phyloP scores from a whole-genome alignment of 2,797 vertebrate genomes.

The Echeneis naucrates region DNA sequence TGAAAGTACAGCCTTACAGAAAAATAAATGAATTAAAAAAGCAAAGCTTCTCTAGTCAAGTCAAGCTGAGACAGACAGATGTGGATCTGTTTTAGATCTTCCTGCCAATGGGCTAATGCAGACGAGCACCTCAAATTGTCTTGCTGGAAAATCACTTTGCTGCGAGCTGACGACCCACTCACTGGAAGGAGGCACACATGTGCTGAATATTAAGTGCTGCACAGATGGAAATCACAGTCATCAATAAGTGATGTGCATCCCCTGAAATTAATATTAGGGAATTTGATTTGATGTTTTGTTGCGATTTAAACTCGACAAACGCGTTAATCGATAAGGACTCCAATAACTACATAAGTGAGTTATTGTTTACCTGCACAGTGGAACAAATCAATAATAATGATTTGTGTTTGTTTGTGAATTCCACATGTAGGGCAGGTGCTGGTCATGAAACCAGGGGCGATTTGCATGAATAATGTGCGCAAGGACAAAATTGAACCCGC shows the following conservation, averaged over 20 bases:
- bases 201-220: slow-evolving; percentile 73
- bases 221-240: slow-evolving; percentile 29
- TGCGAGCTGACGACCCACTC: slow-evolving; percentile 49
- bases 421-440: neutral
- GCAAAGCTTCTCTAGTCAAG: slow-evolving; percentile 11
- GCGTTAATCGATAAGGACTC: neutral
- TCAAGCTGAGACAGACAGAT: slow-evolving; percentile 39
- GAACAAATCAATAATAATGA: slow-evolving; percentile 8
- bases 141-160: slow-evolving; percentile 61
- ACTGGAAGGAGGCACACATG: slow-evolving; percentile 55
- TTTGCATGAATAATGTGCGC: neutral
- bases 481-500: neutral
- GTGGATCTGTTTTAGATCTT: slow-evolving; percentile 27
- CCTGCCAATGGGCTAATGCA: slow-evolving; percentile 54
- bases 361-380: slow-evolving; percentile 19
- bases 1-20: neutral
- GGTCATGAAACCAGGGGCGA: neutral
- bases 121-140: slow-evolving; percentile 40
- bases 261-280: slow-evolving; percentile 24
- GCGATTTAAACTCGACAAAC: slow-evolving; percentile 2
- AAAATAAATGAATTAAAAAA: slow-evolving; percentile 18
- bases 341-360: neutral
- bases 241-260: slow-evolving; percentile 5
- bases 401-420: slow-evolving; percentile 24
- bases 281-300: slow-evolving; percentile 28